Evolutionary conservation across 2,888 invertebrate genomes (phyloP), one percentile per base, ranked within the genome.

Genomic region (Pristionchus entomophagus): DNA sequence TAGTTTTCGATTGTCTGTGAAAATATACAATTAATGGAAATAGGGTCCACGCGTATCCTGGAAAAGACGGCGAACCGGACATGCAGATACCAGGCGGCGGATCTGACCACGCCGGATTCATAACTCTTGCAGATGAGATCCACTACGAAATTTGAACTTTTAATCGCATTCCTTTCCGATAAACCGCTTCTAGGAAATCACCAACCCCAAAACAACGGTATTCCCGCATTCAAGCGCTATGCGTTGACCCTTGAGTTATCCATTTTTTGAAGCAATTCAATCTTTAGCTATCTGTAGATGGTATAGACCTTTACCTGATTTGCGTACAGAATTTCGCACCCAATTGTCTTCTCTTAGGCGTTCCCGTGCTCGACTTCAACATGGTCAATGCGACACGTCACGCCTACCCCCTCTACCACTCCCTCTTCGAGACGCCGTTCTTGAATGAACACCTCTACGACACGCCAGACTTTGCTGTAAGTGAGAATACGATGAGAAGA

Each of bases 81-180:
- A 90, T 90, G 6, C 41, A 84, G 22, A 85, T 89, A 12, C 93
- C 94, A 0, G 94, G 94, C 0, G 94, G 94, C 22, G 94, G 94
- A 12, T 94, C 94, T 87, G 95, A 95, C 89, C 94, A 94, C 88
- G 94, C 93, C 8, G 91, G 94, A 1, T 95, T 95, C 88, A 90
- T 94, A 53, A 93, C 93, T 59, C 92, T 91, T 86, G 90, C 94
- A 19, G 80, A 45, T 77, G 17, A 59, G 19, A 14, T 19, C 26
- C 29, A 6, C 29, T 26, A 10, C 29, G 59, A n/a, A n/a, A n/a
- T n/a, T n/a, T n/a, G n/a, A n/a, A n/a, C n/a, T 45, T 14, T 45
- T 45, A 10, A 45, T 45, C 45, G 6, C 6, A 10, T 45, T 14
- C 45, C 45, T 45, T 45, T 45, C 14, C 45, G 14, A 45, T 6